Conservation (phyloP, 2,888 invertebrate genomes). For the Scaptomyza cyrtandrae region DNA sequence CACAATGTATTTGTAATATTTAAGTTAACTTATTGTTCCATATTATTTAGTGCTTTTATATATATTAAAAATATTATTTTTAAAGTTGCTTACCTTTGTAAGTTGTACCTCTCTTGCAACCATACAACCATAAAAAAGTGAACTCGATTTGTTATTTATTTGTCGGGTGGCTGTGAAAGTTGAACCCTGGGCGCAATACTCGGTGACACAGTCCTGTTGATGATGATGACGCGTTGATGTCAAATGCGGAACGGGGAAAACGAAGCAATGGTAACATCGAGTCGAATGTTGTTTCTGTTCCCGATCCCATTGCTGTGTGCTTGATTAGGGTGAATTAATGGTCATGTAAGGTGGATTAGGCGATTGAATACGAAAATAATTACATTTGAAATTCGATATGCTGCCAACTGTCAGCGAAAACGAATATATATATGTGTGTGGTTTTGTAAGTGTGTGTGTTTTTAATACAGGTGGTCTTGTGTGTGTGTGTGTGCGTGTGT, state of each 20-base stretch:
- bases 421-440: slow-evolving; percentile 12
- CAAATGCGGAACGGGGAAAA: slow-evolving; percentile 55
- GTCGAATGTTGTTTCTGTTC: slow-evolving; percentile 12
- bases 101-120: too few relatives aligned
- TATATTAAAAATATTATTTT: too few relatives aligned
- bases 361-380: slow-evolving; percentile 83
- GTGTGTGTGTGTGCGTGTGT: slow-evolving; percentile 33
- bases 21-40: too few relatives aligned
- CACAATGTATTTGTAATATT: too few relatives aligned
- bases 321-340: slow-evolving; percentile 85
- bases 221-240: slow-evolving; percentile 68
- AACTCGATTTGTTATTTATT: slow-evolving; percentile 7
- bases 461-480: slow-evolving; percentile 51
- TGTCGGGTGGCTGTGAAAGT: slow-evolving; percentile 44
- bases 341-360: slow-evolving; percentile 84
- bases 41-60: too few relatives aligned
- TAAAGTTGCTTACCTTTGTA: too few relatives aligned
- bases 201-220: slow-evolving; percentile 44
- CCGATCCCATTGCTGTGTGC: slow-evolving; percentile 20
- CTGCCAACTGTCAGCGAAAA: slow-evolving; percentile 61
- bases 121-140: neutral
- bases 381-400: slow-evolving; percentile 83
- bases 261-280: slow-evolving; percentile 13
- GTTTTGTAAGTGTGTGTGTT: slow-evolving; percentile 10
- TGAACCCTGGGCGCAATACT: slow-evolving; percentile 25